These are phyloP conservation scores for Lissocephala sabroskyi DNA, from an alignment of 2,888 invertebrate species.

Conservation along the genomic window DNA sequence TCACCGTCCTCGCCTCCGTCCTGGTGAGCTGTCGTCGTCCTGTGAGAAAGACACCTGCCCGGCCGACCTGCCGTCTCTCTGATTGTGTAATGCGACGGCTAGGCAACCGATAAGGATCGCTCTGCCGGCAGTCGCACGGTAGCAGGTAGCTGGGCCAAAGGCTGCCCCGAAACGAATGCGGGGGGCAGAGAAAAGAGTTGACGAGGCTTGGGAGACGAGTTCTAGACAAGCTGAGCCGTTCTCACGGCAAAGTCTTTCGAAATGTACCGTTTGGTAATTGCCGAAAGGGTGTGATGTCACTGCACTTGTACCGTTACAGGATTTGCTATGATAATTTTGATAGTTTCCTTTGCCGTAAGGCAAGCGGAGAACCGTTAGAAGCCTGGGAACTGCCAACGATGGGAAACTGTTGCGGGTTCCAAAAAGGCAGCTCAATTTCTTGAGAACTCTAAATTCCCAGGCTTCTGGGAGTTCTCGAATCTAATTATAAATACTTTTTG, in stretches of 20 bases:
- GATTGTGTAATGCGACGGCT: background rate
- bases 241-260: background rate
- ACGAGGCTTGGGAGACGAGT: too few relatives aligned
- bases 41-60: slow-evolving; percentile 51
- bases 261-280: slow-evolving; percentile 2
- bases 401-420: slow-evolving; percentile 16
- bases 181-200: too few relatives aligned
- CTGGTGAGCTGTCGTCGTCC: background rate
- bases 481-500: background rate
- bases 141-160: slow-evolving; percentile 25
- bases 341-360: too few relatives aligned
- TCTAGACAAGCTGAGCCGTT: background rate
- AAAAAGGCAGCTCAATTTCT: background rate
- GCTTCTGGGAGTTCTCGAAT: too few relatives aligned
- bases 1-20: background rate
- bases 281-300: slow-evolving; percentile 11
- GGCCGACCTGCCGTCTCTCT: slow-evolving; percentile 24
- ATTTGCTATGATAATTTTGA: too few relatives aligned
- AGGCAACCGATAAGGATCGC: slow-evolving; percentile 30
- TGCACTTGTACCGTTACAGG: slow-evolving; percentile 50
- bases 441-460: background rate
- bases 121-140: background rate
- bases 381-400: slow-evolving; percentile 25
- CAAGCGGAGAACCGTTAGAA: background rate
- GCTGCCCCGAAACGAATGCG: too few relatives aligned